Conservation (phyloP, 2,888 invertebrate species). For the Drosophila birchii region DNA sequence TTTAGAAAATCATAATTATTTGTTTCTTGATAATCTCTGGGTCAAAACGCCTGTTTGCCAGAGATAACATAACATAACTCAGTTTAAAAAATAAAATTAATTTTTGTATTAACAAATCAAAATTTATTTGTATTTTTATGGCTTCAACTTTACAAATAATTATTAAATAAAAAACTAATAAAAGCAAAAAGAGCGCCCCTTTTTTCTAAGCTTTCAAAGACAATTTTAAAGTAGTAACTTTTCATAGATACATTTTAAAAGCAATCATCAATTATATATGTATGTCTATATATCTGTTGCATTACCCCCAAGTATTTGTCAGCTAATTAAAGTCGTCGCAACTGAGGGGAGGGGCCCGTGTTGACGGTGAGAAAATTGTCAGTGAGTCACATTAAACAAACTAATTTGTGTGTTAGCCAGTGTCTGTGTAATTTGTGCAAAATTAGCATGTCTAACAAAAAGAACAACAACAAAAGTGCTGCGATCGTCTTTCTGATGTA, state of each 20-base stretch:
- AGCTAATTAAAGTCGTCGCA: conserved; percentile 22
- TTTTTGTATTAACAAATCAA: not conserved
- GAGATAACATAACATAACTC: not conserved
- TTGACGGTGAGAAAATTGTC: conserved; percentile 33
- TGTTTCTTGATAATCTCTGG: not conserved
- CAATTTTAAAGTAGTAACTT: not conserved
- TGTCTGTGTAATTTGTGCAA: conserved; percentile 67
- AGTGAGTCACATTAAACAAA: conserved; percentile 38
- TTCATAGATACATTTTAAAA: too few relatives aligned
- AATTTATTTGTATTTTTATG: not conserved
- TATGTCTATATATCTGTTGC: not conserved
- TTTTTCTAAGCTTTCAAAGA: not conserved
- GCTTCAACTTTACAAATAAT: not conserved
- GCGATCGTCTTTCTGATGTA: conserved; percentile 55
- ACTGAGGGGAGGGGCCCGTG: conserved; percentile 23
- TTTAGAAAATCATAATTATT: not conserved
- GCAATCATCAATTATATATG: not conserved
- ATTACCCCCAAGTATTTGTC: conserved; percentile 18
- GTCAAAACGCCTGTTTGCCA: not conserved
- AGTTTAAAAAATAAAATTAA: too few relatives aligned
- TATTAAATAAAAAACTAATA: not conserved
- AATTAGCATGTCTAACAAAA: conserved; percentile 70
- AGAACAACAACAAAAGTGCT: conserved; percentile 38
- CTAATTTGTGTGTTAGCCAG: conserved; percentile 59
- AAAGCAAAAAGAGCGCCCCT: not conserved